phyloP scores from a whole-genome alignment of 2,113 vertebrate genomes.

The Leucoraja erinaceus region DNA sequence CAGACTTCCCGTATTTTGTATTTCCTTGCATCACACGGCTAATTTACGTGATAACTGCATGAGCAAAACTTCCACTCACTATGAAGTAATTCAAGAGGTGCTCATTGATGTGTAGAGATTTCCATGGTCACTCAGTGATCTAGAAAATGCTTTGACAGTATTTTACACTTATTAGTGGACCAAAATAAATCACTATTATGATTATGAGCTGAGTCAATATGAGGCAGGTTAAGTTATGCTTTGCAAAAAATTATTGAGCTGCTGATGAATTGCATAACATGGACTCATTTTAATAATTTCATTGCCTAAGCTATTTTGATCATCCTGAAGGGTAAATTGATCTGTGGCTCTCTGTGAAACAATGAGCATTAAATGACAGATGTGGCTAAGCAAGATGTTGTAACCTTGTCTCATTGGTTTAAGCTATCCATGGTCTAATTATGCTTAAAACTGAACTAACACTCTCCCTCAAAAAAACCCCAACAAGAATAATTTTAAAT shows the following conservation, averaged over 20 bases:
- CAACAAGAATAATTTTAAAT: not conserved
- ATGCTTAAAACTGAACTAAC: not conserved
- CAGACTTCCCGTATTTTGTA: not conserved
- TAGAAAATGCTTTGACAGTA: not conserved
- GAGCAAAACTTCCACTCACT: not conserved
- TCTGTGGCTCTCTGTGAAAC: not conserved
- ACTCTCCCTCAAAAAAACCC: not conserved
- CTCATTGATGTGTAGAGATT: not conserved
- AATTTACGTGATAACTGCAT: not conserved
- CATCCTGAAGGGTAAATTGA: conserved; percentile 20
- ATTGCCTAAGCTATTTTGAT: conserved; percentile 3
- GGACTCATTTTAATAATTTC: not conserved
- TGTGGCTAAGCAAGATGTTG: not conserved
- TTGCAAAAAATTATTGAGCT: not conserved
- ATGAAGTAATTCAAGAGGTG: not conserved
- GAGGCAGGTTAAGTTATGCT: not conserved
- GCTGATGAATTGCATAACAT: not conserved
- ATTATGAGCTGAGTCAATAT: not conserved
- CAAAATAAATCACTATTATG: not conserved
- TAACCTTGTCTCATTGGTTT: not conserved
- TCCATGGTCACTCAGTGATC: not conserved
- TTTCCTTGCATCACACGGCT: not conserved
- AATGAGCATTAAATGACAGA: conserved; percentile 12
- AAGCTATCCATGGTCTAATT: not conserved
- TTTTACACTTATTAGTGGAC: not conserved